Conservation (phyloP, 2,797 vertebrate species). For the Meda fulgida region DNA sequence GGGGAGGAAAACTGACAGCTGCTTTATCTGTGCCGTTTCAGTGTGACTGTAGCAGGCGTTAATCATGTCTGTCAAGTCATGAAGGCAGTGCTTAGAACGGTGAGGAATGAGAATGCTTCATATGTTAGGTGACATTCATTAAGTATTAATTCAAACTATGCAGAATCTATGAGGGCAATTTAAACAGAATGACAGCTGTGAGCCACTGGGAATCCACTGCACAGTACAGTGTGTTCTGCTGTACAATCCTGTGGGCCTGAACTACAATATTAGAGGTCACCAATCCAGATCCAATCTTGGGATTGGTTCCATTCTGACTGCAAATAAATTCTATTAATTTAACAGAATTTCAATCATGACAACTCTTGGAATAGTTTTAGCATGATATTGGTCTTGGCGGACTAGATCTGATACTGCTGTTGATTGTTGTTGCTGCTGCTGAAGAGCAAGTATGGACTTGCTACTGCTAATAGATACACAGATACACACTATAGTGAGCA, state of each 20-base stretch:
- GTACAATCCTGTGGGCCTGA: conserved; percentile 15
- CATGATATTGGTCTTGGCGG: neutral
- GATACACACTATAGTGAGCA: too few relatives aligned
- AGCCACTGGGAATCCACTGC: conserved; percentile 22
- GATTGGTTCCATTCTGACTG: neutral
- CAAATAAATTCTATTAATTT: neutral
- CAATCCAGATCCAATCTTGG: neutral
- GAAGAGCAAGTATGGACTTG: neutral
- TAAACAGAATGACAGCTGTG: conserved; percentile 49
- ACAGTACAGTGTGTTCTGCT: conserved; percentile 15
- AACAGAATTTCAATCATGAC: neutral
- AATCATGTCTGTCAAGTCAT: conserved; percentile 50
- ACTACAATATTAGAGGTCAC: neutral
- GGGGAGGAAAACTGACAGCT: conserved; percentile 9
- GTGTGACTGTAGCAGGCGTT: conserved; percentile 46
- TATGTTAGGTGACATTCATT: conserved; percentile 51
- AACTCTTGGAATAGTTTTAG: neutral
- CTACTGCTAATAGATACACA: neutral
- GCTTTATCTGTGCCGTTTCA: conserved; percentile 36
- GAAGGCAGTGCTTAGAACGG: conserved; percentile 40
- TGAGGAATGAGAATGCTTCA: conserved; percentile 43
- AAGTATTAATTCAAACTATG: conserved; percentile 53
- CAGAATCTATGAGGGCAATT: conserved; percentile 46
- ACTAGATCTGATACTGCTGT: neutral
- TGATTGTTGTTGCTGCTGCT: neutral